These are phyloP conservation scores for Platycheirus rosarum DNA, from an alignment of 2,888 invertebrate species.

Conservation along the genomic window DNA sequence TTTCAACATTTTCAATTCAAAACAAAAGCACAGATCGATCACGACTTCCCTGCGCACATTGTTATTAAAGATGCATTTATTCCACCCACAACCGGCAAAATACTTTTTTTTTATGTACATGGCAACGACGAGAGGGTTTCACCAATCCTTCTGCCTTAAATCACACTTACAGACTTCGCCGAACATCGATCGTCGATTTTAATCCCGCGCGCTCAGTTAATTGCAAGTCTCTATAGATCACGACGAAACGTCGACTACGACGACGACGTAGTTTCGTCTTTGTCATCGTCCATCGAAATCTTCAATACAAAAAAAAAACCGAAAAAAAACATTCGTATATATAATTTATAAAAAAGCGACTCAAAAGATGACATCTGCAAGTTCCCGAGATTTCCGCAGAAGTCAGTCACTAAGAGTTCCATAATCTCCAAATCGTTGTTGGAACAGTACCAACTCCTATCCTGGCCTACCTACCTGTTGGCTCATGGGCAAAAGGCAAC, in stretches of 20 bases:
- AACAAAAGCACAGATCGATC: slow-evolving; percentile 62
- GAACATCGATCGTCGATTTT: slow-evolving; percentile 66
- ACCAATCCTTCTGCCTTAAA: slow-evolving; percentile 33
- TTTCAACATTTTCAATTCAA: slow-evolving; percentile 32
- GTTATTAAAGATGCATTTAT: slow-evolving; percentile 74
- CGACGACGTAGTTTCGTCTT: slow-evolving; percentile 10
- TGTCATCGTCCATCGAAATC: slow-evolving; percentile 38
- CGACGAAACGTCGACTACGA: slow-evolving; percentile 39
- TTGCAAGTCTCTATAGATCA: slow-evolving; percentile 72
- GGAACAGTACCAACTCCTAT: slow-evolving; percentile 21
- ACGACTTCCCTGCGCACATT: slow-evolving; percentile 59
- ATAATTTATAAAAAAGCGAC: slow-evolving; percentile 51
- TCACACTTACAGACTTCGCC: slow-evolving; percentile 42
- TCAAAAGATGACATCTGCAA: slow-evolving; percentile 72
- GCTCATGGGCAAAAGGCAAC: slow-evolving; percentile 22
- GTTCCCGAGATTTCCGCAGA: slow-evolving; percentile 69
- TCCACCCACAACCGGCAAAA: slow-evolving; percentile 62
- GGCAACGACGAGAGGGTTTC: slow-evolving; percentile 31
- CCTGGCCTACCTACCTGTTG: slow-evolving; percentile 54
- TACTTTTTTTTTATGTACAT: slow-evolving; percentile 25
- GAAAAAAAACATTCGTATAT: slow-evolving; percentile 61
- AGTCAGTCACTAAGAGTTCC: slow-evolving; percentile 64
- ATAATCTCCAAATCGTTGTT: slow-evolving; percentile 57
- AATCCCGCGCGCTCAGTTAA: slow-evolving; percentile 67
- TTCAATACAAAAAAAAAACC: background rate